These are phyloP conservation scores for Apteryx owenii DNA, from an alignment of 2,113 vertebrate species.

Conservation along the genomic window DNA sequence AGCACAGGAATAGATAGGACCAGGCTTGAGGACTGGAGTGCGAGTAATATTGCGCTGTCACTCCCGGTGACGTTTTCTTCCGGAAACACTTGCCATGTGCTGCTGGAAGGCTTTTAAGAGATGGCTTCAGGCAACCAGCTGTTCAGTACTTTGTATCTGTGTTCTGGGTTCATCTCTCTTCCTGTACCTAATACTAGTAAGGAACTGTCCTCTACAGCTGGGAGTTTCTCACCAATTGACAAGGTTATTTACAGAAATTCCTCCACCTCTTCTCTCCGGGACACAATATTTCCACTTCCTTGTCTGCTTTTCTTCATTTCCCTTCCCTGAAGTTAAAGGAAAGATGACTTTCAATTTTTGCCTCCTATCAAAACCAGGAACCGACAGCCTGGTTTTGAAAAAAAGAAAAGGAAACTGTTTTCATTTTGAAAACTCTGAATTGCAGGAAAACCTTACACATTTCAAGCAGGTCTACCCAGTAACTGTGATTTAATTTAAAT, in stretches of 20 bases:
- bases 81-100: background rate
- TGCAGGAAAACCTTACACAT: background rate
- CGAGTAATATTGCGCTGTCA: background rate
- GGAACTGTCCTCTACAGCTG: background rate
- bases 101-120: background rate
- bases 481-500: background rate
- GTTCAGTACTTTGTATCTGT: accelerated
- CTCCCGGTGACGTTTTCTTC: background rate
- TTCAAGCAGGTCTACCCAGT: background rate
- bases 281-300: background rate
- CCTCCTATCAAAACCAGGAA: background rate
- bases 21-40: background rate
- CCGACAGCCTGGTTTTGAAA: background rate
- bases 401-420: background rate
- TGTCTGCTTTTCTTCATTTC: background rate
- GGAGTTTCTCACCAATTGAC: background rate
- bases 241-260: background rate
- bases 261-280: background rate
- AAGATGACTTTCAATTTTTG: background rate
- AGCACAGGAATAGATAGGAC: background rate
- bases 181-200: background rate
- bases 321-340: background rate
- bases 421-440: background rate
- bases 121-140: background rate
- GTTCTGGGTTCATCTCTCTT: background rate